Percentiles rank a stretch among this genome's conserved stretches.
phyloP scores from a whole-genome alignment of 2,888 invertebrate genomes.

The Myopa testacea region DNA sequence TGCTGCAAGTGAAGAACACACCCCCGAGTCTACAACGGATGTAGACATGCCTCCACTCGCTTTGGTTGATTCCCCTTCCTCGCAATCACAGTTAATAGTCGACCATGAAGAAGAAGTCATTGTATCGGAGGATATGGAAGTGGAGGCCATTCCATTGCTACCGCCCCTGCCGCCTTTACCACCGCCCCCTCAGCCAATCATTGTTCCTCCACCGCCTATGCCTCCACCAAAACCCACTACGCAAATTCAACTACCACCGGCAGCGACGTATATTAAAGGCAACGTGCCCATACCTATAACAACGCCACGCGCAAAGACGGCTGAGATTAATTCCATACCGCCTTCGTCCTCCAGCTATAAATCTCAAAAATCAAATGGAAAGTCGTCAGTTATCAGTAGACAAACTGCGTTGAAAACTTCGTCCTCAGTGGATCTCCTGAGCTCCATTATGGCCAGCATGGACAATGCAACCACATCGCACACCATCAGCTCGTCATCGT shows the following conservation, averaged over 20 bases:
- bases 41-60: constrained; percentile 34
- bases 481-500: constrained; percentile 19
- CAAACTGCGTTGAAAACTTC: constrained; percentile 31
- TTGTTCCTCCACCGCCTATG: constrained; percentile 53
- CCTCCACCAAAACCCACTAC: constrained; percentile 53
- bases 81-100: constrained; percentile 59
- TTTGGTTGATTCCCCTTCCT: constrained; percentile 47
- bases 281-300: constrained; percentile 17
- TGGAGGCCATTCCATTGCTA: constrained; percentile 48
- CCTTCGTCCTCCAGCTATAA: constrained; percentile 36
- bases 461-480: constrained; percentile 52
- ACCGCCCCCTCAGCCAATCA: constrained; percentile 50
- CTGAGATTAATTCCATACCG: constrained; percentile 35
- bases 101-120: constrained; percentile 66
- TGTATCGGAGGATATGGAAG: constrained; percentile 56
- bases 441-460: constrained; percentile 69
- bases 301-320: constrained; percentile 36
- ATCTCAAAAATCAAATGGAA: constrained; percentile 41
- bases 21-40: constrained; percentile 20
- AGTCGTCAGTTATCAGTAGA: constrained; percentile 32
- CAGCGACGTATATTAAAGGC: constrained; percentile 31
- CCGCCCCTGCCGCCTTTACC: constrained; percentile 51
- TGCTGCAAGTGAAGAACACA: background rate
- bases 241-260: constrained; percentile 40
- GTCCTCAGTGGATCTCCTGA: constrained; percentile 62